A percentile compares a stretch with the other conserved stretches of the same genome.
Evolutionary conservation across 2,113 vertebrate genomes (phyloP).

Genomic region (Synchiropus splendidus): DNA sequence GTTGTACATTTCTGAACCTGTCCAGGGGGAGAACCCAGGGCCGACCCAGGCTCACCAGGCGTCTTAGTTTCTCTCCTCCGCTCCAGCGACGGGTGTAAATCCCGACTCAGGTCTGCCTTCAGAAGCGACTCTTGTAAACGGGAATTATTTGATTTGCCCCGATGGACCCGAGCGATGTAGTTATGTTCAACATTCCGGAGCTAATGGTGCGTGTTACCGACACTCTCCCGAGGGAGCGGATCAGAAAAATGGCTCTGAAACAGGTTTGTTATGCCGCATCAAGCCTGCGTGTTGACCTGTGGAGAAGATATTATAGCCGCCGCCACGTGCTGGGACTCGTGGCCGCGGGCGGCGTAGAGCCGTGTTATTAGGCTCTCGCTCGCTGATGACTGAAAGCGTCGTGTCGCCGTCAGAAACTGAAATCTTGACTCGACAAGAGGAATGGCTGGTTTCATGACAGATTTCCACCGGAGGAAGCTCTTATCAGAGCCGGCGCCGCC

Average conservation of each 20-base stretch:
- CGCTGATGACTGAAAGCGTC: too few relatives aligned
- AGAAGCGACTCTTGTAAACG: conserved; percentile 42
- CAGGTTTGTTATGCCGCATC: conserved; percentile 22
- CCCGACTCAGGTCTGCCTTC: conserved; percentile 20
- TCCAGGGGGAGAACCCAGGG: too few relatives aligned
- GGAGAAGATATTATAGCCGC: conserved; percentile 4
- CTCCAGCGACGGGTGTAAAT: conserved; percentile 42
- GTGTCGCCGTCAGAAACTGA: too few relatives aligned
- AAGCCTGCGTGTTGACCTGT: conserved; percentile 38
- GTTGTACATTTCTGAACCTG: too few relatives aligned
- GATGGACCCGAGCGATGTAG: conserved; percentile 26
- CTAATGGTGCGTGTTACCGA: conserved; percentile 46
- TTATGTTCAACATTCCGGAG: conserved; percentile 54
- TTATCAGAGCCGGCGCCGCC: too few relatives aligned
- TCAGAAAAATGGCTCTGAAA: conserved; percentile 26
- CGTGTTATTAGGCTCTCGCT: conserved; percentile 6
- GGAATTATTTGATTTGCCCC: conserved; percentile 55
- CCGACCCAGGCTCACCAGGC: too few relatives aligned
- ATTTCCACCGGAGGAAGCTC: too few relatives aligned
- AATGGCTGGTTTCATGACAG: too few relatives aligned
- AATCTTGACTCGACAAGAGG: too few relatives aligned
- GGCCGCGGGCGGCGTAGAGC: too few relatives aligned
- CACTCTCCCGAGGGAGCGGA: conserved; percentile 8
- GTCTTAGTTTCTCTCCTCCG: too few relatives aligned
- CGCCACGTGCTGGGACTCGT: too few relatives aligned